Conservation (phyloP, 2,888 invertebrate genomes). For the Coenonympha arcania region DNA sequence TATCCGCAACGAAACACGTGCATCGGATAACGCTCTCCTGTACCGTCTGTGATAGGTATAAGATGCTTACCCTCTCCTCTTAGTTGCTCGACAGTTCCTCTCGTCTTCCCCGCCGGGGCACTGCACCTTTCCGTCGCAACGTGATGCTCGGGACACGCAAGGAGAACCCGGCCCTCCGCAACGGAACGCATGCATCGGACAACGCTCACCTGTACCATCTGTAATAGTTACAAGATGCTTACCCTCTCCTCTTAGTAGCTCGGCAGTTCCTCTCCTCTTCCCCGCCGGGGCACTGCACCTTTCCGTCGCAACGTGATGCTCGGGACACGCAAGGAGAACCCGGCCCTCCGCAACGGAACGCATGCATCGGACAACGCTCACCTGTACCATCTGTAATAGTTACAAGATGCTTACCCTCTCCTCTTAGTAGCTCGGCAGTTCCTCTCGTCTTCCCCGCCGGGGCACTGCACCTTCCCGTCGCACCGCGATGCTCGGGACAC, state of each 20-base stretch:
- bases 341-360: constrained; percentile 79
- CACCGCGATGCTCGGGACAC: constrained; percentile 86
- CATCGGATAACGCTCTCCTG: constrained; percentile 76
- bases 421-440: constrained; percentile 76
- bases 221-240: too few relatives aligned
- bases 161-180: constrained; percentile 78
- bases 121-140: constrained; percentile 86
- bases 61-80: constrained; percentile 72
- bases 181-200: constrained; percentile 81
- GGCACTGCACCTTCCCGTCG: constrained; percentile 85
- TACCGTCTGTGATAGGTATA: too few relatives aligned
- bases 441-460: constrained; percentile 83
- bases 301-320: constrained; percentile 87
- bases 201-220: constrained; percentile 69
- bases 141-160: constrained; percentile 84
- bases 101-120: constrained; percentile 86
- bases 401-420: constrained; percentile 69
- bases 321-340: constrained; percentile 83
- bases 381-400: constrained; percentile 55
- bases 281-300: constrained; percentile 82
- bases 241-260: constrained; percentile 73
- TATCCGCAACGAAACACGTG: constrained; percentile 82
- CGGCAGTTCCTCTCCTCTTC: constrained; percentile 82
- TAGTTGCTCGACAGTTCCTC: constrained; percentile 76
- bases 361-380: constrained; percentile 78